phyloP scores from a whole-genome alignment of 2,888 invertebrate species.

The Caenorhabditis zanzibari region DNA sequence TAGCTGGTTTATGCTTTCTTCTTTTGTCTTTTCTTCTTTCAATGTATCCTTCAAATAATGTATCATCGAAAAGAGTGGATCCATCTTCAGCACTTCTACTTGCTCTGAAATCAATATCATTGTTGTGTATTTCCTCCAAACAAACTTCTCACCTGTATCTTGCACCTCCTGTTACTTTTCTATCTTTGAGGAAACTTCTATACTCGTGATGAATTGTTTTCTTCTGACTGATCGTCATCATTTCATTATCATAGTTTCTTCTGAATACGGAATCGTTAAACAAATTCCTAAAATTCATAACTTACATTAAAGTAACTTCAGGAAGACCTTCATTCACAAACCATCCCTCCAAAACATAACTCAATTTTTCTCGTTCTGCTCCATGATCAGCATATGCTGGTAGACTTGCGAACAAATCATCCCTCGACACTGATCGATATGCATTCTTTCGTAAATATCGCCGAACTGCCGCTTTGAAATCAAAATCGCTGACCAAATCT shows the following conservation, averaged over 20 bases:
- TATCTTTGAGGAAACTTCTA: constrained; percentile 57
- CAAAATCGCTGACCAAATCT: constrained; percentile 78
- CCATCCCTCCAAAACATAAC: constrained; percentile 77
- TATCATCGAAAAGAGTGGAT: constrained; percentile 69
- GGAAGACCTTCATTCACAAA: constrained; percentile 81
- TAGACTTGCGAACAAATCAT: constrained; percentile 77
- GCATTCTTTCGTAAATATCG: constrained; percentile 76
- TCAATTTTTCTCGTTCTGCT: constrained; percentile 73
- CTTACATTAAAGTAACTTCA: constrained; percentile 76
- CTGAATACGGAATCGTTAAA: constrained; percentile 45
- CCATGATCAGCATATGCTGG: constrained; percentile 81
- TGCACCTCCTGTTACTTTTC: constrained; percentile 28
- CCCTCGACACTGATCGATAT: constrained; percentile 77
- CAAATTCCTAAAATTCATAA: neutral
- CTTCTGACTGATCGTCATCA: constrained; percentile 68
- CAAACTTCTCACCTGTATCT: constrained; percentile 30
- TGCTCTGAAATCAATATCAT: constrained; percentile 15
- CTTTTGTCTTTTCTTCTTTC: constrained; percentile 51
- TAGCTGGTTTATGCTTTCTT: constrained; percentile 55
- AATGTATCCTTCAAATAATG: constrained; percentile 67
- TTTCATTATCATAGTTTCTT: constrained; percentile 79
- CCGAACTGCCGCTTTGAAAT: constrained; percentile 77
- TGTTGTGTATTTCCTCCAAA: neutral
- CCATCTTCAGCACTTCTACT: constrained; percentile 50
- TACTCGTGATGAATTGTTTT: constrained; percentile 63